These are phyloP conservation scores for Nothocercus julius DNA, from an alignment of 2,113 vertebrate genomes.

Conservation along the genomic window DNA sequence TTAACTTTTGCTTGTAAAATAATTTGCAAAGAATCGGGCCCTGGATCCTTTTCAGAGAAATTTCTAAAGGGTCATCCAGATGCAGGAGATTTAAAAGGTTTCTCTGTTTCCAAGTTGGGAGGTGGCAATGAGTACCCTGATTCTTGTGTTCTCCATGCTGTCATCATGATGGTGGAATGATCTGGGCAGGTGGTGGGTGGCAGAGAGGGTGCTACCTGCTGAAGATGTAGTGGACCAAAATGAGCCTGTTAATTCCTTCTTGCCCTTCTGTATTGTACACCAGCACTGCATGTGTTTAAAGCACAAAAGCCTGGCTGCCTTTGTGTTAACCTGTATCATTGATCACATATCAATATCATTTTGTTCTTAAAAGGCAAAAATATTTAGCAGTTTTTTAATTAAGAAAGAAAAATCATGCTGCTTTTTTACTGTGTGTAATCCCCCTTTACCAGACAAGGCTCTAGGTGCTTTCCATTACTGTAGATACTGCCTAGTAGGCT, in stretches of 20 bases:
- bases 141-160: background rate
- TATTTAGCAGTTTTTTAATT: conserved; percentile 82
- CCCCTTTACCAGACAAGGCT: background rate
- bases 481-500: background rate
- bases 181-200: background rate
- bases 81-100: background rate
- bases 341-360: conserved; percentile 61
- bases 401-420: background rate
- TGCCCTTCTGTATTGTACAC: background rate
- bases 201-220: background rate
- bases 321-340: conserved; percentile 75
- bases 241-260: conserved; percentile 56
- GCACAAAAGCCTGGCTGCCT: conserved; percentile 77
- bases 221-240: conserved; percentile 16
- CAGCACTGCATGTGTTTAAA: conserved; percentile 30
- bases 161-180: background rate
- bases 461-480: background rate
- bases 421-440: background rate
- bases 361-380: conserved; percentile 80
- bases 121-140: background rate
- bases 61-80: background rate
- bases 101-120: background rate
- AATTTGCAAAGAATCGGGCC: background rate
- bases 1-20: background rate
- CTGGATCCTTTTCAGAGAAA: background rate